Evolutionary conservation across 1,140 invertebrate genomes (phyloP).

Genomic region (Rhopalosiphum maidis): DNA sequence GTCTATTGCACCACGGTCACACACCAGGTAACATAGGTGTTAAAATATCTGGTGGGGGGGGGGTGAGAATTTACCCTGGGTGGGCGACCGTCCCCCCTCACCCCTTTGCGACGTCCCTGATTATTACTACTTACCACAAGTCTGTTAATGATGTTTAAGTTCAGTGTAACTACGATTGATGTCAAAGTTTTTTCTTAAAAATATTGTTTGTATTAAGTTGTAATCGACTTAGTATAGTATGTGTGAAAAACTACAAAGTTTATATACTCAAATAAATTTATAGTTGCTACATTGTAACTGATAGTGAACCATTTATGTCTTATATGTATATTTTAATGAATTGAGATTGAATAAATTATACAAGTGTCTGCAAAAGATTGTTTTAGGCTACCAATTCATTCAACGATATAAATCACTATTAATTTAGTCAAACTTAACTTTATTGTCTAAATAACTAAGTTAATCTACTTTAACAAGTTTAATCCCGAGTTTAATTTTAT

Average conservation of each 20-base stretch:
- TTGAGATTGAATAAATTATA: slow-evolving; percentile 11
- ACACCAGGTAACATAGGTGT: no score
- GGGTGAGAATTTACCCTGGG: no score
- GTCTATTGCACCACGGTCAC: no score
- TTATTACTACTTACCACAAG: neutral
- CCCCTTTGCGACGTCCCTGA: no score
- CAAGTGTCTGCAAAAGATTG: neutral
- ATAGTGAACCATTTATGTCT: neutral
- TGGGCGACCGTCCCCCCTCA: no score
- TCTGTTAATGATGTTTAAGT: neutral
- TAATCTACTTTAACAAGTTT: neutral
- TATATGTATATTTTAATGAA: neutral
- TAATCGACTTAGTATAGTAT: no score
- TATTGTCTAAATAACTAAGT: neutral
- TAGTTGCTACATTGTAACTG: neutral
- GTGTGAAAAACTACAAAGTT: slow-evolving; percentile 4
- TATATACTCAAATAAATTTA: neutral
- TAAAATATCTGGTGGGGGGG: no score
- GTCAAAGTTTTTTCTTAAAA: neutral
- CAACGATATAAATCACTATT: slow-evolving; percentile 6
- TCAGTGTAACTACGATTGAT: neutral
- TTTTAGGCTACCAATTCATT: neutral
- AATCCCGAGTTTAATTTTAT: neutral
- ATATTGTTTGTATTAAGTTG: neutral
- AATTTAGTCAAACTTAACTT: neutral